These are phyloP conservation scores for Maniola jurtina DNA, from an alignment of 1,140 invertebrate genomes.

Conservation along the genomic window DNA sequence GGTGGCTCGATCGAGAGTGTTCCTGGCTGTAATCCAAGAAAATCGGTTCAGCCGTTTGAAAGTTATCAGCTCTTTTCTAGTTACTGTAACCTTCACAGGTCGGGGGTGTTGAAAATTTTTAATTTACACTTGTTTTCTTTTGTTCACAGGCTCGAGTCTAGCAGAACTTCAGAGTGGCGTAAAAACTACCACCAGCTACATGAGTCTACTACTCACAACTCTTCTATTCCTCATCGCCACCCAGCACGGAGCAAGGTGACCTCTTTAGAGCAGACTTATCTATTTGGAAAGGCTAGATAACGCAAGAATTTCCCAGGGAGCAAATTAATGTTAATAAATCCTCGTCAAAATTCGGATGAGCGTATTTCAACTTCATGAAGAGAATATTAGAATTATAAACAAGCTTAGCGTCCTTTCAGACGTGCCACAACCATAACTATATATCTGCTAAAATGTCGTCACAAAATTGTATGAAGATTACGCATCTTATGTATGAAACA, in stretches of 20 bases:
- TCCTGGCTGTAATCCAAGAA: too few relatives aligned
- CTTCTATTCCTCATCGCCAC: constrained; percentile 47
- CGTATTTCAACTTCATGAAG: constrained; percentile 24
- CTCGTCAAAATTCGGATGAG: constrained; percentile 24
- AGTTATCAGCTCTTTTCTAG: too few relatives aligned
- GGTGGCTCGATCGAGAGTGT: too few relatives aligned
- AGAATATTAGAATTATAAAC: constrained; percentile 25
- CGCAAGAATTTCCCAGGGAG: constrained; percentile 51
- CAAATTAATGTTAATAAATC: constrained; percentile 43
- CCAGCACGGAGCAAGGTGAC: constrained; percentile 56
- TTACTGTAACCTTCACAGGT: too few relatives aligned
- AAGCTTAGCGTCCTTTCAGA: background rate
- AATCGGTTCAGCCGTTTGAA: too few relatives aligned
- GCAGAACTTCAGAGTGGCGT: constrained; percentile 68
- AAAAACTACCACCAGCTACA: constrained; percentile 61
- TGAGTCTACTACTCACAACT: constrained; percentile 50
- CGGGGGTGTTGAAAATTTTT: background rate
- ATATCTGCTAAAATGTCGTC: too few relatives aligned
- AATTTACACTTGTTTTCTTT: too few relatives aligned
- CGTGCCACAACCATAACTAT: too few relatives aligned
- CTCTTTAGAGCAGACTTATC: constrained; percentile 44
- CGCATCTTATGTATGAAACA: too few relatives aligned
- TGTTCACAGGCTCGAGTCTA: constrained; percentile 59
- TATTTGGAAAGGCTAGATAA: constrained; percentile 41
- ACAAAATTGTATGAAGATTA: too few relatives aligned